A percentile compares a stretch with the other conserved stretches of the same genome.
phyloP scores from a whole-genome alignment of 2,888 invertebrate species.

The Antheraea assamensis region DNA sequence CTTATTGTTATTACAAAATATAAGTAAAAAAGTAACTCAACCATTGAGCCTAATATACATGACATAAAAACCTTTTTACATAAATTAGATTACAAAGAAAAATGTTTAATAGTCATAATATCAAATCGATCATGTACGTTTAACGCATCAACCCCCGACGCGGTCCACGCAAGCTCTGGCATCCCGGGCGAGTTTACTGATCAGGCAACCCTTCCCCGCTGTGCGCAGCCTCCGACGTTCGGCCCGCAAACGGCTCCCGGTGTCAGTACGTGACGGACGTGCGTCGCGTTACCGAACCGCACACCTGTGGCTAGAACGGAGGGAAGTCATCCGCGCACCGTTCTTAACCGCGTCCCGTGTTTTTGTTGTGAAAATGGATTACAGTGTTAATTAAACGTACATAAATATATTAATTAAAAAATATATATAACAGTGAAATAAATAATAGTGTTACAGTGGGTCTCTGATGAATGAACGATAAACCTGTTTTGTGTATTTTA shows the following conservation, averaged over 20 bases:
- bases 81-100: background rate
- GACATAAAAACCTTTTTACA: too few species aligned
- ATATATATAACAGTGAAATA: conserved; percentile 30
- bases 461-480: conserved; percentile 17
- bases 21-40: background rate
- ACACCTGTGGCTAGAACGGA: conserved; percentile 64
- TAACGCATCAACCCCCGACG: conserved; percentile 11
- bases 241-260: conserved; percentile 53
- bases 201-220: conserved; percentile 48
- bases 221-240: conserved; percentile 40
- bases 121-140: background rate
- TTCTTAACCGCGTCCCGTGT: background rate
- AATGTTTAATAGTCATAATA: background rate
- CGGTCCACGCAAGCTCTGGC: conserved; percentile 17
- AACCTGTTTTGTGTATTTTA: conserved; percentile 44
- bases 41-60: background rate
- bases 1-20: background rate
- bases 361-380: conserved; percentile 42
- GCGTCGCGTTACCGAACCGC: conserved; percentile 29
- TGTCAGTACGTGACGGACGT: conserved; percentile 49
- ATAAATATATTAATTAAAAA: background rate
- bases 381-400: conserved; percentile 48
- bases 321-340: conserved; percentile 35
- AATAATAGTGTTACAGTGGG: conserved; percentile 6
- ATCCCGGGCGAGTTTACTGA: conserved; percentile 69